These are phyloP conservation scores for Neofelis nebulosa DNA, from an alignment of 2,113 vertebrate genomes.

Conservation along the genomic window DNA sequence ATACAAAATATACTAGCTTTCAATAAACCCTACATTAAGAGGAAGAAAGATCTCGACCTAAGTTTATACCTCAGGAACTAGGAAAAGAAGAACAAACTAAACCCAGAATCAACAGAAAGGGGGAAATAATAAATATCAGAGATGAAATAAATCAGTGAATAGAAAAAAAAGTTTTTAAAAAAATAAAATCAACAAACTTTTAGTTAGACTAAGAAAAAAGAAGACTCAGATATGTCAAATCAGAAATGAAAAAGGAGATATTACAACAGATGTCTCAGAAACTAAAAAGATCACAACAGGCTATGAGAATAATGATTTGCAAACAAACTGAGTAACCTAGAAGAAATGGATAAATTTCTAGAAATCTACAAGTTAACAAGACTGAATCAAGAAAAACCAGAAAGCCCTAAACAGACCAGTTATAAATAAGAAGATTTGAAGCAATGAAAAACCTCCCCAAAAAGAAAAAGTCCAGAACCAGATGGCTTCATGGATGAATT, in stretches of 20 bases:
- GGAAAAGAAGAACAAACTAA: conserved; percentile 1
- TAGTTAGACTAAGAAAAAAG: background rate
- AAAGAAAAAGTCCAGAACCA: background rate
- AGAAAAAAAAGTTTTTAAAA: background rate
- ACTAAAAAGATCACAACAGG: background rate
- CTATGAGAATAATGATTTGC: background rate
- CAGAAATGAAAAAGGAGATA: background rate
- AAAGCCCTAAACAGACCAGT: background rate
- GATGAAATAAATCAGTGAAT: background rate
- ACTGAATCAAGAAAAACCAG: background rate
- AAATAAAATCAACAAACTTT: background rate
- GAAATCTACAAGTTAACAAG: background rate
- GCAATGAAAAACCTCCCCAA: background rate
- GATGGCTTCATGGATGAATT: background rate
- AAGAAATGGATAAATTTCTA: background rate
- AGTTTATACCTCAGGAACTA: background rate
- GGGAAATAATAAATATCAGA: background rate
- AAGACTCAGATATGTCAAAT: background rate
- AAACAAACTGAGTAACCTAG: background rate
- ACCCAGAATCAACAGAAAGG: background rate
- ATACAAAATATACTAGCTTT: background rate
- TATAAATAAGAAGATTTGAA: background rate
- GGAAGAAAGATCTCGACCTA: background rate
- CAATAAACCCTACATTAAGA: background rate
- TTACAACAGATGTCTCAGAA: background rate